Percentiles rank a stretch among this genome's conserved stretches.
Conservation (phyloP, 2,888 invertebrate species). For the Coenonympha glycerion region DNA sequence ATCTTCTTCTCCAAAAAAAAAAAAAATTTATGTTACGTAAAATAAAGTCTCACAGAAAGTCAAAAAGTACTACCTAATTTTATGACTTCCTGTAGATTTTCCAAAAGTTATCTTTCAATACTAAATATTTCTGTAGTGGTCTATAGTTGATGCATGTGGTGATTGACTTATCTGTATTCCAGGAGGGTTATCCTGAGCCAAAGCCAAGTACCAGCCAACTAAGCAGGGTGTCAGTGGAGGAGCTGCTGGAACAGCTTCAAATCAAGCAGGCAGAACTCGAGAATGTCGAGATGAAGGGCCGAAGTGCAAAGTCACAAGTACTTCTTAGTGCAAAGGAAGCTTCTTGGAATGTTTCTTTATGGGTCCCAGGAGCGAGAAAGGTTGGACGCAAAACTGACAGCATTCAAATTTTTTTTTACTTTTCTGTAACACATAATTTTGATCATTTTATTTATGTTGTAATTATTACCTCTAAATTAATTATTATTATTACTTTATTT, state of each 20-base stretch:
- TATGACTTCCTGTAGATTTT: too few relatives aligned
- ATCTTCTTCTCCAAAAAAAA: not conserved
- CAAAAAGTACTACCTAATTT: too few relatives aligned
- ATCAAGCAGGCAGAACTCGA: slow-evolving; percentile 90
- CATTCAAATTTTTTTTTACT: slow-evolving; percentile 45
- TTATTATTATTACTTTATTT: too few relatives aligned
- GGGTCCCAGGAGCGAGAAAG: slow-evolving; percentile 95
- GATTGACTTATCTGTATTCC: slow-evolving; percentile 25
- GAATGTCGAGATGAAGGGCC: slow-evolving; percentile 83
- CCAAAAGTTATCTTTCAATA: too few relatives aligned
- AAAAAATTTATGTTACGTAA: too few relatives aligned
- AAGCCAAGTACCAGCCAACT: slow-evolving; percentile 73
- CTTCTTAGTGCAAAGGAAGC: slow-evolving; percentile 95
- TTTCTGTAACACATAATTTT: slow-evolving; percentile 38
- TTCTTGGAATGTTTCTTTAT: slow-evolving; percentile 93
- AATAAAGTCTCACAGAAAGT: too few relatives aligned
- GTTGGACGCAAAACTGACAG: slow-evolving; percentile 73
- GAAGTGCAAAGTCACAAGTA: slow-evolving; percentile 83
- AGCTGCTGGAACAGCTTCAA: slow-evolving; percentile 87
- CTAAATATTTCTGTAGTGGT: too few relatives aligned
- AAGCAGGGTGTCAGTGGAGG: slow-evolving; percentile 85
- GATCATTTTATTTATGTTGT: slow-evolving; percentile 5
- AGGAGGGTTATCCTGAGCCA: slow-evolving; percentile 58
- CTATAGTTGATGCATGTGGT: too few relatives aligned
- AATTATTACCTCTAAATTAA: not conserved